Evolutionary conservation across 2,888 invertebrate species (phyloP), one percentile per base, ranked within the genome.

Genomic region (Odiellus spinosus): DNA sequence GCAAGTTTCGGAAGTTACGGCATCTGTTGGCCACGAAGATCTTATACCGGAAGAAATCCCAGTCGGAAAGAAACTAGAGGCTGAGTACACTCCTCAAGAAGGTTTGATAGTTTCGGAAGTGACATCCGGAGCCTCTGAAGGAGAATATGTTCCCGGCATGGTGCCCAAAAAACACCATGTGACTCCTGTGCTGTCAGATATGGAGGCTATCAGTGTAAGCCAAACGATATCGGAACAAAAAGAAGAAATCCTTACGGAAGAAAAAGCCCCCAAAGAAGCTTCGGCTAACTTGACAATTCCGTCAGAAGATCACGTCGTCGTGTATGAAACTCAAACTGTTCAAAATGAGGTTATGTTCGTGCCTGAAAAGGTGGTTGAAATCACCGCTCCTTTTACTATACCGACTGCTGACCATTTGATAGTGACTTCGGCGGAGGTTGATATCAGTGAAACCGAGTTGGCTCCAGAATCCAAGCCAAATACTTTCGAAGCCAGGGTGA

Each of bases 1-100:
- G 15, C 42, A 54, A 42, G 38, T 55, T 17, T 52, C 52, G 14
- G 53, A 55, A 43, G 42, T 56, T 15, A 50, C 46, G 12, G 20
- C 53, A 8, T 41, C 21, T 18, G 45, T 49, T n/a, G 42, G 40
- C 6, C 47, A 42, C 18, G 50, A 46, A 14, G 48, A 49, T 12
- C 39, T 56, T 2, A 36, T 18, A n/a, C 21, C 21, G 11, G 33
- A 34, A 10, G 47, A 46, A 15, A 44, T 20, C 14, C 50, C 52
- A 12, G 18, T 20, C 5, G 32, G 36, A 32, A 46, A 38, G 8
- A 48, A 42, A 15, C 50, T 50, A 15, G 45, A 48, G 21, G 17
- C 50, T n/a, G 26, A 39, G 2, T 17, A 48, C 14, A 20, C 46
- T 4, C 40, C 41, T 4, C 48, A 46, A 36, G 48, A 53, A 47